phyloP scores from a whole-genome alignment of 2,888 invertebrate species.

The Oeneis ivallda region DNA sequence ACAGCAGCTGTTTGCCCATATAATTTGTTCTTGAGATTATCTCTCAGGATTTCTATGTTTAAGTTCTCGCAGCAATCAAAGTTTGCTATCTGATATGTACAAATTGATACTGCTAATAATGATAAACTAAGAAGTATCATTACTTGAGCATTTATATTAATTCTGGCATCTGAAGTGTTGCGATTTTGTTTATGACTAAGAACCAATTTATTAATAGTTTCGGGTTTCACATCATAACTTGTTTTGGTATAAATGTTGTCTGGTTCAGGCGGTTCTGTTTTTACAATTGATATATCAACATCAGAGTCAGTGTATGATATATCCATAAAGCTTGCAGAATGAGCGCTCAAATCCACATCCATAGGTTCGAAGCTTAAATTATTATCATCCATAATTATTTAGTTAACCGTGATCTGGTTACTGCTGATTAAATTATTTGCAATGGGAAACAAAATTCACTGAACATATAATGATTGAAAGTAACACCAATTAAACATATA shows the following conservation, averaged over 20 bases:
- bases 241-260: background rate
- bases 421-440: background rate
- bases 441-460: background rate
- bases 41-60: conserved; percentile 46
- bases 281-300: background rate
- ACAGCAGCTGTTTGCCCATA: conserved; percentile 64
- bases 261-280: conserved; percentile 17
- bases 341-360: conserved; percentile 68
- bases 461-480: background rate
- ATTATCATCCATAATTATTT: conserved; percentile 29
- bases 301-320: conserved; percentile 47
- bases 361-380: conserved; percentile 65
- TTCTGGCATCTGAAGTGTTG: conserved; percentile 1
- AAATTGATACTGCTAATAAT: conserved; percentile 47
- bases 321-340: conserved; percentile 61
- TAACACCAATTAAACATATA: too few species aligned
- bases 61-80: conserved; percentile 57
- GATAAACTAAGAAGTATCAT: conserved; percentile 34
- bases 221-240: conserved; percentile 9
- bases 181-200: conserved; percentile 3
- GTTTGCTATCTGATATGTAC: conserved; percentile 48
- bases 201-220: conserved; percentile 23
- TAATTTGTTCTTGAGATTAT: conserved; percentile 51
- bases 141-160: background rate
- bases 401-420: background rate